phyloP scores from a whole-genome alignment of 2,113 vertebrate genomes.

The Amblyopsis rosae region DNA sequence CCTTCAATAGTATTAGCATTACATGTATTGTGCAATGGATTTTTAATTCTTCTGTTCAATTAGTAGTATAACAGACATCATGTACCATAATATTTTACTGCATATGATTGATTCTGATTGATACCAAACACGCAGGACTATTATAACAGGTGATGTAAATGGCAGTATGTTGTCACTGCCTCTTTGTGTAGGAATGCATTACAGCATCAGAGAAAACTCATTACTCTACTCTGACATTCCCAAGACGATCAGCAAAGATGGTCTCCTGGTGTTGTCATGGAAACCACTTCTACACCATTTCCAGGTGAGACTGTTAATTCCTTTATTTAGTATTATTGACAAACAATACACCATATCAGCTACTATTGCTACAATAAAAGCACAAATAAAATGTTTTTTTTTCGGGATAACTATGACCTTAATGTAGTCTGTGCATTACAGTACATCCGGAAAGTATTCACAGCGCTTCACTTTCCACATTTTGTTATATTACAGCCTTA shows the following conservation, averaged over 20 bases:
- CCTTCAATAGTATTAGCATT: neutral
- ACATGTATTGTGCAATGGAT: neutral
- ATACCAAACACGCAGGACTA: neutral
- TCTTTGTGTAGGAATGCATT: slow-evolving; percentile 86
- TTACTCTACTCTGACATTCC: slow-evolving; percentile 98
- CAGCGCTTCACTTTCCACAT: too few species aligned
- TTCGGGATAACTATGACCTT: too few species aligned
- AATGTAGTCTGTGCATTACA: too few species aligned
- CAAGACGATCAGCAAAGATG: slow-evolving; percentile 93
- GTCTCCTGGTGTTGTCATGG: slow-evolving; percentile 92
- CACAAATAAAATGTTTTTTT: too few species aligned
- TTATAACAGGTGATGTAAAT: too few species aligned
- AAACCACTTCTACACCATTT: slow-evolving; percentile 99
- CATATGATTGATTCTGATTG: neutral
- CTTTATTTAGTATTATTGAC: neutral
- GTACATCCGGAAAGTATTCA: too few species aligned
- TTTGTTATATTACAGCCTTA: too few species aligned
- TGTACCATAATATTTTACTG: neutral
- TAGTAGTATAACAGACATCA: neutral
- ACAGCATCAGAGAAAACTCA: slow-evolving; percentile 96
- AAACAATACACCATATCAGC: neutral
- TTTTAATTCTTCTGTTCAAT: neutral
- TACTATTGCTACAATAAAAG: too few species aligned
- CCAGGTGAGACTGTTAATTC: slow-evolving; percentile 78
- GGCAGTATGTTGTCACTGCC: too few species aligned